phyloP scores from a whole-genome alignment of 2,113 vertebrate genomes.

The Mesembrinibis cayennensis region DNA sequence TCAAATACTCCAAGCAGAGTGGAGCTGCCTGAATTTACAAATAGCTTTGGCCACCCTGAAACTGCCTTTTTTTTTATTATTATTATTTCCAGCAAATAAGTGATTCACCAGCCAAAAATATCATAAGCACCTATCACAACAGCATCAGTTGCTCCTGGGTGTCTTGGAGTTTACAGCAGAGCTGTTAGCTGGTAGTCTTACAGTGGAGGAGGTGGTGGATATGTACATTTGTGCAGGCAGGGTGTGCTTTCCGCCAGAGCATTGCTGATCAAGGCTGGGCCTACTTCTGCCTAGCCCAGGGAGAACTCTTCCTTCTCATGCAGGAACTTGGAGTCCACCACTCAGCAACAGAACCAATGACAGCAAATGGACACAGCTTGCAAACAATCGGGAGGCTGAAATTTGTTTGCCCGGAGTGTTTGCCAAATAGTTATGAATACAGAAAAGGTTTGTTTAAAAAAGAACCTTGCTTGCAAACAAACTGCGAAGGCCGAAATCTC shows the following conservation, averaged over 20 bases:
- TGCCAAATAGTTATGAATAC: neutral
- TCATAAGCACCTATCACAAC: neutral
- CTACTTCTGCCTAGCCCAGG: neutral
- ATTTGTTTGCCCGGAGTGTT: neutral
- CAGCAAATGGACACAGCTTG: neutral
- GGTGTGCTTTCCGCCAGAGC: neutral
- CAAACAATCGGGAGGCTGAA: neutral
- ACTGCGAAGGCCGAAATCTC: neutral
- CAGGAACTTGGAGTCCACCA: neutral
- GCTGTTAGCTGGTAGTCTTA: neutral
- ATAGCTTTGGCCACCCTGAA: neutral
- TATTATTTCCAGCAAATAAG: neutral
- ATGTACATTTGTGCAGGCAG: neutral
- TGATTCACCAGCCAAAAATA: neutral
- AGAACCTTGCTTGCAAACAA: neutral
- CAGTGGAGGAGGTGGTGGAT: neutral
- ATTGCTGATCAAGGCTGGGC: neutral
- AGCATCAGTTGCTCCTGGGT: neutral
- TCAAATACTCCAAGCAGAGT: neutral
- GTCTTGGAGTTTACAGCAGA: neutral
- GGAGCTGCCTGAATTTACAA: neutral
- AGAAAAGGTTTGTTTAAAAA: neutral
- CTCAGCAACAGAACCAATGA: neutral
- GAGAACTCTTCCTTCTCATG: neutral
- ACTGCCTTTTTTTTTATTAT: neutral